Percentiles rank a stretch among this genome's conserved stretches.
These are phyloP conservation scores for Corythornis cristatus DNA, from an alignment of 2,113 vertebrate genomes.

Conservation along the genomic window DNA sequence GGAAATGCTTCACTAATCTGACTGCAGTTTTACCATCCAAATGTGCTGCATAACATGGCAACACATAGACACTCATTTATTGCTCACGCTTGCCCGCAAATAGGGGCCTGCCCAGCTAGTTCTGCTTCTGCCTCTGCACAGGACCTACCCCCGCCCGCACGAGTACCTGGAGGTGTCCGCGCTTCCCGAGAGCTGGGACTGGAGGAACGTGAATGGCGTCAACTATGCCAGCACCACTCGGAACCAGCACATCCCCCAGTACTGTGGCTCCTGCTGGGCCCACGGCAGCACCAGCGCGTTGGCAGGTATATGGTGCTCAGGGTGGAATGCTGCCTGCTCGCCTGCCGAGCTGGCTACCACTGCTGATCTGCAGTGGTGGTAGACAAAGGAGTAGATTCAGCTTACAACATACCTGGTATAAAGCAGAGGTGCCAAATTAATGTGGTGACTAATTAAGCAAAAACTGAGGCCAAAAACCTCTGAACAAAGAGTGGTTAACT, in stretches of 20 bases:
- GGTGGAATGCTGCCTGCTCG: background rate
- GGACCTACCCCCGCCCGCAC: conserved; percentile 83
- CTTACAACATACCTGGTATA: rapidly evolving
- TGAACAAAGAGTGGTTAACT: background rate
- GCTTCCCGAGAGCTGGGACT: conserved; percentile 90
- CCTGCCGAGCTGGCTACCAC: rapidly evolving
- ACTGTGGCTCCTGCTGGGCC: conserved; percentile 98
- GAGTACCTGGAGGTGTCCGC: conserved; percentile 78
- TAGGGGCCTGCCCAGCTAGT: background rate
- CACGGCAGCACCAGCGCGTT: conserved; percentile 94
- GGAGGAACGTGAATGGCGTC: conserved; percentile 85
- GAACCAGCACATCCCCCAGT: conserved; percentile 98
- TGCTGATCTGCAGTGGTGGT: rapidly evolving
- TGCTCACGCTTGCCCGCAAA: rapidly evolving
- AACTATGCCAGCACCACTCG: conserved; percentile 91
- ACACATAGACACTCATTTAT: no score
- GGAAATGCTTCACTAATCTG: no score
- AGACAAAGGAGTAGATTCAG: background rate
- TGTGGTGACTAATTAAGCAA: rapidly evolving
- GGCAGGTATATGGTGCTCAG: conserved; percentile 78
- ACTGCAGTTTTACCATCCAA: no score
- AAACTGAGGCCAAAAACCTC: rapidly evolving
- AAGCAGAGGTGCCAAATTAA: background rate
- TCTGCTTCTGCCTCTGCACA: background rate
- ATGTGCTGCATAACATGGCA: no score